Evolutionary conservation across 2,888 invertebrate species (phyloP), one percentile per base, ranked within the genome.

Genomic region (Drosophila picticornis): DNA sequence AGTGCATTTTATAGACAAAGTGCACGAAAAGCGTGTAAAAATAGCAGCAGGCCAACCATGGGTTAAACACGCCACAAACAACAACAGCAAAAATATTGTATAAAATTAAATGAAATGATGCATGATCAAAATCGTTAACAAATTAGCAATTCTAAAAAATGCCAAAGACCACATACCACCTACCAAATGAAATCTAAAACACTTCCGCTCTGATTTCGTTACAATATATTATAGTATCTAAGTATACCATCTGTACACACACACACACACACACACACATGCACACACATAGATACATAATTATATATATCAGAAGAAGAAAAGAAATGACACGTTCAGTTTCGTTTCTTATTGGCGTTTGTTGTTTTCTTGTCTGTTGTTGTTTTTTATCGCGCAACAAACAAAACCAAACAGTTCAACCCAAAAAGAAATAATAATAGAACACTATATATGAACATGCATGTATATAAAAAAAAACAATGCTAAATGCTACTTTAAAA

Each of bases 1-100:
- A 86, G 89, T 86, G 85, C 84, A 86, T 83, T 88, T 81, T 80
- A 74, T 80, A 74, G 88, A 80, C 88, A 84, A 80, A 87, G 87
- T 84, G 87, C 76, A 72, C 46, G 63, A 68, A 55, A 66, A 66
- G 66, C 61, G 50, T 57, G 36, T 79, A 79, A 66, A 79, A 79
- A 80, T 79, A 79, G 78, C 65, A 62, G 48, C 38, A 64, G 75
- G 72, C 67, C 72, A 77, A 58, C 63, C 65, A 77, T 74, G 63
- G 75, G 77, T 64, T 71, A 75, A 79, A 27, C 62, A 63, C 51
- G 57, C 68, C 46, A 13, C 50, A 52, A 56, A 36, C 56, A 56
- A 43, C 46, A 60, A 38, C 52, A 60, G 32, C 52, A 61, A 27
- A 56, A 69, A 50, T 56, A 55, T 51, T 50, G 59, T 60, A 56